Base-by-base conservation (phyloP, 2,888 invertebrate species). In the Syrista parreyssii region DNA sequence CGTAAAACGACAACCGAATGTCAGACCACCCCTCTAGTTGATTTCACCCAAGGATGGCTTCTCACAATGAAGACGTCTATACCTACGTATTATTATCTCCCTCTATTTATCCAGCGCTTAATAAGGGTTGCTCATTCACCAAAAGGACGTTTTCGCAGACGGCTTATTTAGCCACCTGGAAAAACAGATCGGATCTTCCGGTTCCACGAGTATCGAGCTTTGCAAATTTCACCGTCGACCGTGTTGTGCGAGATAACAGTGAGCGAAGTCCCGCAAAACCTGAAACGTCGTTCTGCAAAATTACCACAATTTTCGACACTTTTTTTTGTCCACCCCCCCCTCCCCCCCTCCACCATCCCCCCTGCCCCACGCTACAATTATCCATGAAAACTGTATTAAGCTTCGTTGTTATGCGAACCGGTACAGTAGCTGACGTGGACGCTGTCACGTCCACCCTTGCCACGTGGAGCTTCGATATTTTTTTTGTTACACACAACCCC, bases 131-230 rank as follows among this genome's bases (percentile, higher is more conserved):
- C 31, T 71, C 71, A 71, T 33, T 33, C 71, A 3, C 71, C 33
- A 35, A 68, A 35, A 74, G 32, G 31, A 71, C 71, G 33, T 71
- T 33, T 71, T 40, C 75, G 69, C 71, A 73, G 73, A 32, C 15
- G 78, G 80, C 76, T 80, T 79, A 81, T 81, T 81, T 80, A 81
- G 79, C 75, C 80, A 76, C 77, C 40, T 81, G 82, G 75, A 82
- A 80, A 82, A 83, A 83, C 77, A 84, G 79, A 79, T 81, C 79
- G 72, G 76, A 68, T 72, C 55, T 55, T 36, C 75, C 77, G n/a
- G 30, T 75, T n/a, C 34, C 75, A 30, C 32, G n/a, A 74, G 75
- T 75, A 55, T 55, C 9, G 55, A 23, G 55, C 55, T 55, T 55
- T 55, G 9, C 55, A 23, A 55, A 55, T 55, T 55, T 55, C 55